Conservation (phyloP, 2,113 vertebrate species). For the Nibea coibor region DNA sequence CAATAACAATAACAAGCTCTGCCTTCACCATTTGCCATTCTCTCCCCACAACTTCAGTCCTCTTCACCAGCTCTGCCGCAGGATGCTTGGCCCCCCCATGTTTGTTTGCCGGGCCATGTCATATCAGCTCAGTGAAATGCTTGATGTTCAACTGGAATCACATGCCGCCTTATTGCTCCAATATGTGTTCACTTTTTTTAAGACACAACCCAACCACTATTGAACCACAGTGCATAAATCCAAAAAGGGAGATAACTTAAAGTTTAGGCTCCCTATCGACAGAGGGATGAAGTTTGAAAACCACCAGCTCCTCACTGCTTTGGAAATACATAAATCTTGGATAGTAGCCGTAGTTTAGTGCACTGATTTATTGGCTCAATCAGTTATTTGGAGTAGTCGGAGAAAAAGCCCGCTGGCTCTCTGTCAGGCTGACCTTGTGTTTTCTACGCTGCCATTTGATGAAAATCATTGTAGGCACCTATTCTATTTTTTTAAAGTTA, state of each 20-base stretch:
- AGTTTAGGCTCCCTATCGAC: conserved; percentile 10
- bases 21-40: background rate
- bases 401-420: conserved; percentile 35
- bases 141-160: conserved; percentile 64
- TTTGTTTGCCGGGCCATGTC: conserved; percentile 46
- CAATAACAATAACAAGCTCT: conserved; percentile 2
- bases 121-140: conserved; percentile 35
- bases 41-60: background rate
- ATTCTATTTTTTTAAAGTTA: conserved; percentile 42
- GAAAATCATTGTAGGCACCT: conserved; percentile 30
- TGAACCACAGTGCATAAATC: conserved; percentile 5
- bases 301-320: conserved; percentile 13
- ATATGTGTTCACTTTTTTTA: conserved; percentile 46
- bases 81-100: conserved; percentile 13
- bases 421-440: conserved; percentile 37
- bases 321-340: conserved; percentile 38
- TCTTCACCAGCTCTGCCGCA: conserved; percentile 9
- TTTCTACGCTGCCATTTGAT: conserved; percentile 37
- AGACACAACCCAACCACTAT: conserved; percentile 18
- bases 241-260: conserved; percentile 22
- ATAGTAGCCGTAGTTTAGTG: conserved; percentile 40
- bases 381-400: conserved; percentile 30
- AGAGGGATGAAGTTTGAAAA: conserved; percentile 24
- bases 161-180: conserved; percentile 57
- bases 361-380: conserved; percentile 53